A percentile compares a stretch with the other conserved stretches of the same genome.
Conservation (phyloP, 2,113 vertebrate genomes). For the Raja brachyura region DNA sequence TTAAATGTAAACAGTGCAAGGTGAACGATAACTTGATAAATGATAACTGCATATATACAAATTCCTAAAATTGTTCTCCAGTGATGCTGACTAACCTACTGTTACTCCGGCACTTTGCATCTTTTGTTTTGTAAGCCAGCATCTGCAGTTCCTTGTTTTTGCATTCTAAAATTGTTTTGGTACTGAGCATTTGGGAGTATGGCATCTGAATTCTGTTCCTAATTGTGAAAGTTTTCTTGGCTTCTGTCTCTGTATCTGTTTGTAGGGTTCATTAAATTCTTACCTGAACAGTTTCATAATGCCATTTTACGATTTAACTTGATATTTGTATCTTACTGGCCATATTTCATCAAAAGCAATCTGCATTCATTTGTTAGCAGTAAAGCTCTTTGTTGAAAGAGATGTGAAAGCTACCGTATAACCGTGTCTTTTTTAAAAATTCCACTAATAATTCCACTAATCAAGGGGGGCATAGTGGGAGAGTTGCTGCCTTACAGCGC, state of each 20-base stretch:
- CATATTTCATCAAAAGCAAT: not conserved
- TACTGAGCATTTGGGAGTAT: not conserved
- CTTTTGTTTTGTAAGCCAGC: too few species aligned
- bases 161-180: not conserved
- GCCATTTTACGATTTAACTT: not conserved
- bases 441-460: too few species aligned
- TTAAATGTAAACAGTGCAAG: not conserved
- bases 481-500: too few species aligned
- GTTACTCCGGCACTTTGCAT: too few species aligned
- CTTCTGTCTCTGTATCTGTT: not conserved
- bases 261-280: not conserved
- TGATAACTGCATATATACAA: not conserved
- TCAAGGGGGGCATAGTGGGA: too few species aligned
- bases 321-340: not conserved
- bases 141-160: too few species aligned
- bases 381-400: too few species aligned
- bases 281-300: not conserved
- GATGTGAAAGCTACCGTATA: conserved; percentile 44
- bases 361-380: conserved; percentile 41
- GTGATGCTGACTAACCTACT: too few species aligned
- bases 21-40: not conserved
- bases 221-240: conserved; percentile 18
- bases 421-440: not conserved
- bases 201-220: not conserved
- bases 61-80: too few species aligned